Conservation (phyloP, 2,888 invertebrate species). For the Xestoiulus laeticollis region DNA sequence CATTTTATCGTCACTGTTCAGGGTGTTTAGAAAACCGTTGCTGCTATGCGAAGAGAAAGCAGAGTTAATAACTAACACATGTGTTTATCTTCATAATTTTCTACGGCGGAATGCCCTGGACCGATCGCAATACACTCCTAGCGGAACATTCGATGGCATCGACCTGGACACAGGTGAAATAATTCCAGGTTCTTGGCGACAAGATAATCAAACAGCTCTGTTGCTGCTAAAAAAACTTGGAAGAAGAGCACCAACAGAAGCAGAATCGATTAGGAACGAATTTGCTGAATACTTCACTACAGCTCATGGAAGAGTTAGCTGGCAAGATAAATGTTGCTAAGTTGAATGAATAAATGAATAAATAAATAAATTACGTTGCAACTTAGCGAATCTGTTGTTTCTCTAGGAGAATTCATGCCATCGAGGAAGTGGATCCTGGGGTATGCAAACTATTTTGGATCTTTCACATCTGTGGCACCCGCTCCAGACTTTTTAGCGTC, state of each 20-base stretch:
- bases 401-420: not conserved
- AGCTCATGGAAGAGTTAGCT: not conserved
- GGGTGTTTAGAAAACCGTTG: not conserved
- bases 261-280: not conserved
- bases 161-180: not conserved
- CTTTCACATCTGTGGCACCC: not conserved
- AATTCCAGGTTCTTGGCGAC: not conserved
- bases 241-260: not conserved
- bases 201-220: not conserved
- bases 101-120: not conserved
- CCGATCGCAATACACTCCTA: not conserved
- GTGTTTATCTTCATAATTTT: not conserved
- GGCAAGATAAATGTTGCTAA: not conserved
- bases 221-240: not conserved
- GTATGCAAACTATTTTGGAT: not conserved
- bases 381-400: not conserved
- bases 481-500: not conserved
- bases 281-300: not conserved
- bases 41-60: not conserved
- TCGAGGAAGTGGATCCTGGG: not conserved
- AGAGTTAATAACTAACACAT: not conserved
- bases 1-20: not conserved
- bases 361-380: not conserved
- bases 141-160: not conserved
- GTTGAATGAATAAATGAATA: not conserved